Evolutionary conservation across 1,140 invertebrate species (phyloP).

Genomic region (Olivierus martensii): DNA sequence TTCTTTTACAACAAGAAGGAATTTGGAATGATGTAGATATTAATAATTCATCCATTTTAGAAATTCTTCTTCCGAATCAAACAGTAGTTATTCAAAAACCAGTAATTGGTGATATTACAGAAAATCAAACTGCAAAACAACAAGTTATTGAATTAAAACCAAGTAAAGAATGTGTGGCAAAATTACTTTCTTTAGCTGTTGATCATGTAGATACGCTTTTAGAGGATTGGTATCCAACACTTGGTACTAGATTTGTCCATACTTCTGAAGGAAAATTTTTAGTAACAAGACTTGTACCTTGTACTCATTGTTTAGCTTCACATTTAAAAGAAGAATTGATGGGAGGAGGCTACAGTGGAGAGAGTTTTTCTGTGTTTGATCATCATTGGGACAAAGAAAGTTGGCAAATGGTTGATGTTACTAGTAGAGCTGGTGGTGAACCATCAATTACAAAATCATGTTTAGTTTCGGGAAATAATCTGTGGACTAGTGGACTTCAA

Average conservation of each 20-base stretch:
- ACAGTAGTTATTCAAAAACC: conserved; percentile 21
- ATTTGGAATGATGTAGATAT: conserved; percentile 71
- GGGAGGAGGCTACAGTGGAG: conserved; percentile 4
- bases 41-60: conserved; percentile 62
- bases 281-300: conserved; percentile 87
- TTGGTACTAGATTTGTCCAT: conserved; percentile 91
- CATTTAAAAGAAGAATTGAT: conserved; percentile 10
- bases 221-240: conserved; percentile 95
- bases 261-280: conserved; percentile 88
- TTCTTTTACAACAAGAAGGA: conserved; percentile 43
- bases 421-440: background rate
- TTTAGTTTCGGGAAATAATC: too few relatives aligned
- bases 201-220: conserved; percentile 93
- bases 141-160: conserved; percentile 47
- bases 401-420: background rate
- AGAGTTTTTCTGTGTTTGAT: conserved; percentile 13
- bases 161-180: conserved; percentile 59
- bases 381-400: conserved; percentile 14
- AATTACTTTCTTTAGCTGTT: conserved; percentile 76
- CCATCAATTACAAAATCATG: too few relatives aligned
- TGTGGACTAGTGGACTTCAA: too few relatives aligned
- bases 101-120: conserved; percentile 3
- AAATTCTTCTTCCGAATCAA: conserved; percentile 41
- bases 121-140: background rate
- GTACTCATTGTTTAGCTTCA: conserved; percentile 57